A percentile compares a stretch with the other conserved stretches of the same genome.
Evolutionary conservation across 2,113 vertebrate species (phyloP).

Genomic region (Astur gentilis): DNA sequence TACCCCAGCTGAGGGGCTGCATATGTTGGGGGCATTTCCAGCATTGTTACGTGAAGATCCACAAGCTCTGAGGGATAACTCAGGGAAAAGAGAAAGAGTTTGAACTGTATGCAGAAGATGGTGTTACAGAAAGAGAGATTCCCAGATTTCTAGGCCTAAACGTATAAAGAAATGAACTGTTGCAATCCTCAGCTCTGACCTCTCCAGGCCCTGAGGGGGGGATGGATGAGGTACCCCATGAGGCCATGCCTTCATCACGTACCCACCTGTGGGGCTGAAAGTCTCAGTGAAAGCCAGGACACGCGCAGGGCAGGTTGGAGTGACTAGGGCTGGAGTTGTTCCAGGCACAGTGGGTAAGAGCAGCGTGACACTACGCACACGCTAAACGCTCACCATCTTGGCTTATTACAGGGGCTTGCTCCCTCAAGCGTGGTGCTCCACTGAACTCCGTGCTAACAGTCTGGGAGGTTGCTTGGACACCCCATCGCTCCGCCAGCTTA

Average conservation of each 20-base stretch:
- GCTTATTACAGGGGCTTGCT: fast-evolving
- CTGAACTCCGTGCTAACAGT: not conserved
- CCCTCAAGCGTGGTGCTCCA: fast-evolving
- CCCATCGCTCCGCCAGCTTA: not conserved
- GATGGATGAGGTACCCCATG: not conserved
- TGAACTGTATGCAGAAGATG: not conserved
- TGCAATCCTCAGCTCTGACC: not conserved
- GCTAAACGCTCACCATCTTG: fast-evolving
- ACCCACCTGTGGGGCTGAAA: too few relatives aligned
- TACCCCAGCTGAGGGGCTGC: not conserved
- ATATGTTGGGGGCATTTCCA: not conserved
- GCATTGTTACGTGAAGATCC: not conserved
- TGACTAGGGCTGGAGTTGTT: not conserved
- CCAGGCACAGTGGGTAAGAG: not conserved
- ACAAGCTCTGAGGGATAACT: not conserved
- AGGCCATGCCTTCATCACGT: fast-evolving
- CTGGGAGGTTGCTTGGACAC: not conserved
- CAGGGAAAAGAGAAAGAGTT: not conserved
- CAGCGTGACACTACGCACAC: fast-evolving
- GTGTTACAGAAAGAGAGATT: not conserved
- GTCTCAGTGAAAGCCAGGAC: not conserved
- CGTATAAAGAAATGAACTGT: not conserved
- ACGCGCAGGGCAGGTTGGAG: not conserved
- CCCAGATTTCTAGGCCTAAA: not conserved
- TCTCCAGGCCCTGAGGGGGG: not conserved